Evolutionary conservation across 2,113 vertebrate genomes (phyloP), one percentile per base, ranked within the genome.

Genomic region (Neolamprologus longior): DNA sequence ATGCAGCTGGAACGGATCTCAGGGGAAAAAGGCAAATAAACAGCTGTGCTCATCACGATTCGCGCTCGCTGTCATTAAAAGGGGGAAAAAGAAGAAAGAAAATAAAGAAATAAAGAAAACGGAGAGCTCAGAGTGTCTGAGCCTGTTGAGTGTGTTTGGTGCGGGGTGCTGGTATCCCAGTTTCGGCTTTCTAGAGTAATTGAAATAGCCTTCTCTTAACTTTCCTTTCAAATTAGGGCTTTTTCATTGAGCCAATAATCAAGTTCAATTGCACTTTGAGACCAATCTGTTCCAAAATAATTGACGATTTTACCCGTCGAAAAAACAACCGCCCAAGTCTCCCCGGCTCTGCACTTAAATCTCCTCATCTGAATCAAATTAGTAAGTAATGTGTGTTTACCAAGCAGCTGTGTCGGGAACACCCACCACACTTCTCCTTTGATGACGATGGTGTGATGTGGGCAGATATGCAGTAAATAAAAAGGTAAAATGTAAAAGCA

Each of bases 281-380:
- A 87, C 91, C 90, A 92, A 86, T 94, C 93, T 94, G 92, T 89
- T 94, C 47, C 86, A 45, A 89, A 95, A 93, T 88, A 92, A 91
- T 80, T 91, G 91, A 86, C 83, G 24, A 83, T 90, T 92, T 86
- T 79, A 61, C 50, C 71, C 71, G 35, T 84, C 5, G 76, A 73
- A 78, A 61, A 87, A 52, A 45, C 47, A 80, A 85, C 37, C 13
- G 37, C 68, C 15, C n/a, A 6, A 78, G 54, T 66, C 55, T 86
- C 45, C 33, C 28, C 3, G 2, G 78, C 85, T 85, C 78, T 57
- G 58, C 85, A 63, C 81, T 89, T 82, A 89, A 91, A 92, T 91
- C 92, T 86, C 58, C 78, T 91, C 88, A 90, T 91, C 86, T 91
- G 90, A 88, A 88, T 91, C 73, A 42, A 91, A 94, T 95, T 95